Percentiles rank a stretch among this genome's conserved stretches.
Conservation (phyloP, 2,888 invertebrate species). For the Phragmatobia fuliginosa region DNA sequence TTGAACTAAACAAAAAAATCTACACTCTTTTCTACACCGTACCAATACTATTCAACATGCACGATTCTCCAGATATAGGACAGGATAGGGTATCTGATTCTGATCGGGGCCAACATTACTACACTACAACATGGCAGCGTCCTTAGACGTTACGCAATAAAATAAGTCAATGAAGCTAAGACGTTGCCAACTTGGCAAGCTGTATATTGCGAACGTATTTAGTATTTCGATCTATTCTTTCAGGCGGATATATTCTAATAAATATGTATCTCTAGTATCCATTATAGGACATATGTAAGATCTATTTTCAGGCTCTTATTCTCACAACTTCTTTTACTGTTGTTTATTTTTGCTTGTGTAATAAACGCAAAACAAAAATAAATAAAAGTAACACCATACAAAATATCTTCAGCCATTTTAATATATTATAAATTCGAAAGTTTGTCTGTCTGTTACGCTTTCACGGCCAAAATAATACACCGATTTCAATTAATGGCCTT, state of each 20-base stretch:
- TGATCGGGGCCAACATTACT: background rate
- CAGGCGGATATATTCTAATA: constrained; percentile 42
- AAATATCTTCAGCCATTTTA: background rate
- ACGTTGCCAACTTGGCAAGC: constrained; percentile 66
- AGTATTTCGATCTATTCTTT: constrained; percentile 62
- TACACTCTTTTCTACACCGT: background rate
- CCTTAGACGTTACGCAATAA: constrained; percentile 53
- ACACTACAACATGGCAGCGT: constrained; percentile 15
- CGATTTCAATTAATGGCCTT: too few relatives aligned
- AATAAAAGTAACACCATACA: too few relatives aligned
- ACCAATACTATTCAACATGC: background rate
- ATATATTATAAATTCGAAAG: too few relatives aligned
- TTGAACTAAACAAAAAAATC: background rate
- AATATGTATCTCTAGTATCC: constrained; percentile 20
- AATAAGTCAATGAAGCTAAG: constrained; percentile 51
- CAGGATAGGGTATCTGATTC: constrained; percentile 1
- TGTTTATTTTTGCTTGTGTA: too few relatives aligned
- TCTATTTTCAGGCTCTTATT: background rate
- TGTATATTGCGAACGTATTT: constrained; percentile 46
- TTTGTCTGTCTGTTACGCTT: too few relatives aligned
- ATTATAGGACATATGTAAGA: background rate
- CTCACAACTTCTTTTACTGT: too few relatives aligned
- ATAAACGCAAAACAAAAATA: too few relatives aligned
- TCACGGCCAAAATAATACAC: too few relatives aligned
- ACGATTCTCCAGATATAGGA: constrained; percentile 11